phyloP scores from a whole-genome alignment of 2,113 vertebrate genomes.

The Tragulus kanchil region DNA sequence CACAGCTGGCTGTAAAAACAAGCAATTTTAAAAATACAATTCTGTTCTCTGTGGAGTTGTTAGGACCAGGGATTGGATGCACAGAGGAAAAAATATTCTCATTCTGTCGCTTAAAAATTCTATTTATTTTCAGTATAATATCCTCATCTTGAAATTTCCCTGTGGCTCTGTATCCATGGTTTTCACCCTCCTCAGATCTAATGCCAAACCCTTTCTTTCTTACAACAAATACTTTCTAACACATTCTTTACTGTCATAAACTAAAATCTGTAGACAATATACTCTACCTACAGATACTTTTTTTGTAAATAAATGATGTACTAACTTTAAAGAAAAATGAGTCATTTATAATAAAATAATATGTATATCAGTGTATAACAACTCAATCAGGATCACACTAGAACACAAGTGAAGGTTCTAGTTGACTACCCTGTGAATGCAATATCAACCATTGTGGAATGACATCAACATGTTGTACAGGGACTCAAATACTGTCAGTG shows the following conservation, averaged over 20 bases:
- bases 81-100: not conserved
- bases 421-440: not conserved
- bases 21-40: constrained; percentile 71
- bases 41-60: constrained; percentile 52
- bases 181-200: not conserved
- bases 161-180: not conserved
- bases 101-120: constrained; percentile 37
- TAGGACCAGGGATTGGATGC: constrained; percentile 62
- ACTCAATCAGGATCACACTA: not conserved
- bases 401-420: not conserved
- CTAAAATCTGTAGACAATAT: not conserved
- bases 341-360: not conserved
- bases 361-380: not conserved
- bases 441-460: not conserved
- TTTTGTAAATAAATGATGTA: not conserved
- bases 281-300: not conserved
- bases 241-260: constrained; percentile 12
- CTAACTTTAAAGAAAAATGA: not conserved
- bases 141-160: constrained; percentile 51
- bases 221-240: not conserved
- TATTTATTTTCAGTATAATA: constrained; percentile 48
- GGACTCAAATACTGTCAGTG: not conserved
- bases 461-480: rapidly evolving
- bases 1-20: constrained; percentile 77
- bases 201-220: not conserved